Base-by-base conservation (phyloP, 2,797 vertebrate genomes). In the Epinephelus malabaricus region DNA sequence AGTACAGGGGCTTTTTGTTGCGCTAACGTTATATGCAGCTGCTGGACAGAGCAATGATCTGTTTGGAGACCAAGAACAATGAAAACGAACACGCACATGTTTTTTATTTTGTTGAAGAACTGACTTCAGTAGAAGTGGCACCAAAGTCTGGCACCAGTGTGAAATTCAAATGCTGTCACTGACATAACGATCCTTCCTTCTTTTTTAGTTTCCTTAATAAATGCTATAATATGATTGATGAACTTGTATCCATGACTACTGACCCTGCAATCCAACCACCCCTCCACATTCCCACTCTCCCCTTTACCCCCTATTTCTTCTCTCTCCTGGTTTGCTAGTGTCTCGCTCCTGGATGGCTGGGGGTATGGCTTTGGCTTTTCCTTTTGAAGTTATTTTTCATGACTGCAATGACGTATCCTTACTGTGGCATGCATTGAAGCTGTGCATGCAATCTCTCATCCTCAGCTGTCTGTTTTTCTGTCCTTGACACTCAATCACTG, bases 291-390 rank as follows among this genome's bases (percentile, higher is more conserved):
- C 67, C 84, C 83, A 74, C 85, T 87, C 70, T 85, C 89, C 91
- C 81, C 81, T 90, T 83, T 80, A 78, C 90, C 70, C 67, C 71
- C 87, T 85, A 34, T 93, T 66, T 91, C 89, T 91, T 89, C 85
- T 93, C 86, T 92, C 84, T 88, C 84, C 89, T 88, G 86, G 88
- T 92, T 91, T 91, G 92, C 94, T 88, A 96, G 95, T 95, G 45
- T 96, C 95, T 71, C 94, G 91, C 90, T 96, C 95, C 95, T 96
- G 95, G 95, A 96, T 96, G 94, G 93, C 95, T 90, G 94, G 93
- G 96, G 97, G 97, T 99, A 98, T 97, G 97, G 96, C 97, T 97
- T 96, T 93, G 95, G 96, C 94, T 97, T 97, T 93, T 94, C 79
- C 74, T 75, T 61, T 51, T 67, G 12, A 58, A 82, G 76, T 89